Evolutionary conservation across 2,113 vertebrate genomes (phyloP), one percentile per base, ranked within the genome.

Genomic region (Guaruba guarouba): DNA sequence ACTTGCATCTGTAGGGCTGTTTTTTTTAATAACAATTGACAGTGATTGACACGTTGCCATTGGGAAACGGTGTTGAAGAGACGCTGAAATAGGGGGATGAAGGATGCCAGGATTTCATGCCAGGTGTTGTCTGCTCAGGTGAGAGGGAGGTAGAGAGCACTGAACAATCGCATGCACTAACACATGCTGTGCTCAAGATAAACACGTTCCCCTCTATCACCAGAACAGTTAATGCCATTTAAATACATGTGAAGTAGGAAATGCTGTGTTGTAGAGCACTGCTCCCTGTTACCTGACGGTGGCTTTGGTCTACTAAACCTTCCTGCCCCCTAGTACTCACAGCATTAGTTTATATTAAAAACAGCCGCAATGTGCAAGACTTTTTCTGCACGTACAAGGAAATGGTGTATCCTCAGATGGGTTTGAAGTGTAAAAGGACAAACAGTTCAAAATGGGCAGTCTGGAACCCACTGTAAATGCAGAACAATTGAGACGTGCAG

Each of bases 361-460:
- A 66, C 61, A 76, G 75, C 57, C 5, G 0, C 52, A 17, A 23
- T 0, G 2, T 5, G 20, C 0, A 0, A 68, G 78, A 29, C 0
- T 0, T 46, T n/a, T 68, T 51, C 57, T 68, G 35, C 31, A 13
- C 3, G 1, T 22, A 16, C 54, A 29, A 16, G 67, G 64, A 51
- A 6, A 6, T 5, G 8, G 35, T 17, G 4, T 20, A 3, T 63
- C 43, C 29, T 22, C 1, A 0, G 22, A 4, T 7, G 1, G 20
- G 57, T 54, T 37, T 59, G 46, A 75, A 11, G 17, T 15, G 44
- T 54, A 4, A 37, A 52, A 61, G n/a, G 51, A 70, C 15, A 44
- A 5, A 7, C 37, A 3, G 15, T 75, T 75, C 64, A 48, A n/a
- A 81, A 54, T 8, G 29, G n/a, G 15, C 43, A 43, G 33, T 28